Base-by-base conservation (phyloP, 2,113 vertebrate species). In the Oenanthe melanoleuca region DNA sequence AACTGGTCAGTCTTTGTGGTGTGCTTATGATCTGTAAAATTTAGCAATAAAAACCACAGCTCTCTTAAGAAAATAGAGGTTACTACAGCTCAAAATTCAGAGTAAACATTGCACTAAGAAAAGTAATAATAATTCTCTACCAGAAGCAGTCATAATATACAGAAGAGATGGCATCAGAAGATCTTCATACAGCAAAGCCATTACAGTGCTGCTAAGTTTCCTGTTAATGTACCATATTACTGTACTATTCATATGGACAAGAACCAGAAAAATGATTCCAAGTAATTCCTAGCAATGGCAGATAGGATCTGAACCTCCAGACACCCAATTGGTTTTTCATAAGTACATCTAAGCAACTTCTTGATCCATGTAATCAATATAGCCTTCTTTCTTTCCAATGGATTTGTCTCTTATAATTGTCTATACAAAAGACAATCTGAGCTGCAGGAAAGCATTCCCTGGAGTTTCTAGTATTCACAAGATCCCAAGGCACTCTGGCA, bases 1-100 rank as follows among this genome's bases (percentile, higher is more conserved):
- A 96, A 95, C 86, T 98, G 86, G 95, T 92, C 92, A 98, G 97
- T 95, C 98, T 98, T 96, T 98, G 98, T 19, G 98, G 97, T 92
- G 98, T 98, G 97, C 98, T 98, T 98, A 99, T 98, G 95, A 99
- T 98, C 98, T 99, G 79, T 26, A 74, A 94, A 71, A 90, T 75
- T 73, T 5, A 93, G 37, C 96, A 84, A 81, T 87, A 65, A 78
- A 82, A 92, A 53, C 3, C 26, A 72, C 72, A 50, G 78, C 17
- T 86, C 11, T 82, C n/a, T 77, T 63, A 86, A 84, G 63, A 55
- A 86, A 71, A 34, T 19, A 73, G 52, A 80, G 34, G 25, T 80
- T 82, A 80, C 14, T 31, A 66, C 23, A 92, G 73, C 50, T 37
- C 37, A 21, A 52, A 82, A 88, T n/a, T 56, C 60, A 75, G 8